These are phyloP conservation scores for Contarinia nasturtii DNA, from an alignment of 1,140 invertebrate species.

Conservation along the genomic window DNA sequence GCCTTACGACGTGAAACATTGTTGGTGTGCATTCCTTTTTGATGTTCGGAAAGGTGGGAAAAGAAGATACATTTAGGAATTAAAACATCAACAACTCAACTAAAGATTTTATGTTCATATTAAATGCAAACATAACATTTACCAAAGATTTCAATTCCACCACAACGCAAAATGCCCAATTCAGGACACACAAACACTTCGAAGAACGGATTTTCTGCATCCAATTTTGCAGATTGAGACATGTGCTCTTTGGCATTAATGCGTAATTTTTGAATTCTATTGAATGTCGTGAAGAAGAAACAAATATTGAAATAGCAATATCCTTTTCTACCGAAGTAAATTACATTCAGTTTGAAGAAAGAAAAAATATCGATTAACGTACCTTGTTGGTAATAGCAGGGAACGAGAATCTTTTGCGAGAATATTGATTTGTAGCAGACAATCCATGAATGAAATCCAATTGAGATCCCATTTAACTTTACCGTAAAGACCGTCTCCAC, in stretches of 20 bases:
- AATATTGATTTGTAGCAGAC: conserved; percentile 75
- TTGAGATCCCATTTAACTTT: conserved; percentile 48
- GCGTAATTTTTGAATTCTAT: conserved; percentile 45
- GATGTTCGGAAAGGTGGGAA: too few relatives aligned
- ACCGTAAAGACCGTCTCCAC: conserved; percentile 28
- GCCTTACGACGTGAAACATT: conserved; percentile 48
- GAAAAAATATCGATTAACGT: conserved; percentile 10
- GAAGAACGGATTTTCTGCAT: conserved; percentile 20
- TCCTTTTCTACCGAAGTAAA: too few relatives aligned
- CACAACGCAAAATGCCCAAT: conserved; percentile 33
- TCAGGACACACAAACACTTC: conserved; percentile 17
- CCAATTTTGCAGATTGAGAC: conserved; percentile 19
- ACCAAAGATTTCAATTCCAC: conserved; percentile 63
- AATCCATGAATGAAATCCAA: conserved; percentile 87
- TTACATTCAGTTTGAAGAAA: too few relatives aligned
- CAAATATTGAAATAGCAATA: too few relatives aligned
- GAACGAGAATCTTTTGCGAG: conserved; percentile 48
- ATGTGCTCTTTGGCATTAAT: conserved; percentile 58
- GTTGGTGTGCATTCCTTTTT: conserved; percentile 54
- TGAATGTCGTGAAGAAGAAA: too few relatives aligned
- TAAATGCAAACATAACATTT: too few relatives aligned
- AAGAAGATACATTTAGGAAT: too few relatives aligned
- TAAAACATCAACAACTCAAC: too few relatives aligned
- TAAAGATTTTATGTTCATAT: too few relatives aligned
- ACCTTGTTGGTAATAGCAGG: conserved; percentile 60